Conservation (phyloP, 1,140 invertebrate species). For the Wasmannia auropunctata region DNA sequence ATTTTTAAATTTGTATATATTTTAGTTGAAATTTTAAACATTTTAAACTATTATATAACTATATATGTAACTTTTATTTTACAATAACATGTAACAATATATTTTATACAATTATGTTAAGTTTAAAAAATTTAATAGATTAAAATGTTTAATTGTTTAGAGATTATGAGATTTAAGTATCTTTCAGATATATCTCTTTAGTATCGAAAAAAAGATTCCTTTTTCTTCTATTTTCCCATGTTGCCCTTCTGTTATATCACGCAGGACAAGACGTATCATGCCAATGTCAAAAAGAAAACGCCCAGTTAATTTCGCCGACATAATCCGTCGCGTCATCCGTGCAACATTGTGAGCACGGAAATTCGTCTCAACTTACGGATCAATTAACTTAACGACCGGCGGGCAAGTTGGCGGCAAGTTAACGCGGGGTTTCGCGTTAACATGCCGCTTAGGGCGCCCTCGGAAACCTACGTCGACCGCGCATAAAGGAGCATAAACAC, state of each 20-base stretch:
- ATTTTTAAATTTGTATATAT: background rate
- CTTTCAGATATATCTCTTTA: background rate
- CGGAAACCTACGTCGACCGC: conserved; percentile 40
- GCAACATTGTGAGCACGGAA: conserved; percentile 57
- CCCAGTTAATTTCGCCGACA: conserved; percentile 24
- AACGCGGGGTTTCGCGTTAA: conserved; percentile 64
- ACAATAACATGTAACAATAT: too few relatives aligned
- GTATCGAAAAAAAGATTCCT: background rate
- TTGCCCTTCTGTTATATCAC: background rate
- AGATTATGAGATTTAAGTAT: background rate
- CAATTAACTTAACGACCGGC: conserved; percentile 77
- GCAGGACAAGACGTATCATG: background rate
- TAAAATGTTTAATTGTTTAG: background rate
- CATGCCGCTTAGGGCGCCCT: conserved; percentile 59
- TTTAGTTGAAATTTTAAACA: background rate
- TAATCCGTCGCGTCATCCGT: conserved; percentile 2
- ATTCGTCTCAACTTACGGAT: conserved; percentile 72
- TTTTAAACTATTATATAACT: background rate
- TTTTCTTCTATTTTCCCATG: background rate
- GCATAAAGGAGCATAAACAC: conserved; percentile 68
- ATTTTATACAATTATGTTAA: too few relatives aligned
- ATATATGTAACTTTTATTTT: too few relatives aligned
- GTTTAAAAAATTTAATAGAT: background rate
- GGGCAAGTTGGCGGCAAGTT: conserved; percentile 53
- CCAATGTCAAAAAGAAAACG: background rate